These are phyloP conservation scores for Trematomus bernacchii DNA, from an alignment of 2,797 vertebrate species.

Conservation along the genomic window DNA sequence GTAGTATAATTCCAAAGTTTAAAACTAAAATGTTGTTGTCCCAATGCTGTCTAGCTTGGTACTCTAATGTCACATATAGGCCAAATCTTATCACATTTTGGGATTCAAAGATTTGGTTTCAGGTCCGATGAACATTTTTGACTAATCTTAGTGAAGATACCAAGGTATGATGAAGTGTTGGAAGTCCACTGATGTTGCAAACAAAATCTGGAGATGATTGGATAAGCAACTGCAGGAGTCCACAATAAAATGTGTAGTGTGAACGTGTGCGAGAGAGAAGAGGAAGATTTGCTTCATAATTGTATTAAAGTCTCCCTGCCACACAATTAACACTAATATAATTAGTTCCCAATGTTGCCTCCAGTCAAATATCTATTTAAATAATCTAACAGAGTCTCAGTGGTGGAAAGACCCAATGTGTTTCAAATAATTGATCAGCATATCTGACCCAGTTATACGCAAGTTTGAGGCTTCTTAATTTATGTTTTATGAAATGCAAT, in stretches of 20 bases:
- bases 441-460: background rate
- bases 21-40: background rate
- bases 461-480: background rate
- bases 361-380: constrained; percentile 39
- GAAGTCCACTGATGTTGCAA: background rate
- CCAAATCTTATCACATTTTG: background rate
- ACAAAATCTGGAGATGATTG: constrained; percentile 14
- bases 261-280: background rate
- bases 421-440: constrained; percentile 21
- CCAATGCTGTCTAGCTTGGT: background rate
- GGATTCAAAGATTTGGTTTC: background rate
- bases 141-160: background rate
- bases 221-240: background rate
- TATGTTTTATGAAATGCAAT: no score
- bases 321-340: constrained; percentile 36
- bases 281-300: constrained; percentile 32
- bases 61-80: background rate
- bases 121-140: background rate
- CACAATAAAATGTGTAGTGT: background rate
- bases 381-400: constrained; percentile 8
- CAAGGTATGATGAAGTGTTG: background rate
- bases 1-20: no score
- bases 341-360: constrained; percentile 44
- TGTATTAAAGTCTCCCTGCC: constrained; percentile 42
- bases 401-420: constrained; percentile 10